Percentiles rank a stretch among this genome's conserved stretches.
phyloP scores from a whole-genome alignment of 2,888 invertebrate species.

The Seira musarum region DNA sequence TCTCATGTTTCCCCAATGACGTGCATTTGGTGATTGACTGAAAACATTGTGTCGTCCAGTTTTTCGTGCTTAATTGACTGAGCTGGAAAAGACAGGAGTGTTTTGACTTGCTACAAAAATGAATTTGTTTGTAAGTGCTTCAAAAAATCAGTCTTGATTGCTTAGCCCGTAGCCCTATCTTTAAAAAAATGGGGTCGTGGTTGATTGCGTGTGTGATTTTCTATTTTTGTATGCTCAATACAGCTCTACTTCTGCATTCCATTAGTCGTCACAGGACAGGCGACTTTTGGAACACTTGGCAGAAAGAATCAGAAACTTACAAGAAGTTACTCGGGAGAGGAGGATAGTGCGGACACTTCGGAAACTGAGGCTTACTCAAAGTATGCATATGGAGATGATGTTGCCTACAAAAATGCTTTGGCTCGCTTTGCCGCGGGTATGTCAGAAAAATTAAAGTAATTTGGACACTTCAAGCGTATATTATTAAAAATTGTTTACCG shows the following conservation, averaged over 20 bases:
- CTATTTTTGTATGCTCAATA: not conserved
- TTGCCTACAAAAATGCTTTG: slow-evolving; percentile 18
- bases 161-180: not conserved
- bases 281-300: slow-evolving; percentile 11
- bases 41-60: not conserved
- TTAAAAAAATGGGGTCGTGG: not conserved
- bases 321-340: not conserved
- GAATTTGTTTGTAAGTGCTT: slow-evolving; percentile 46
- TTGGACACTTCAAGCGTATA: not conserved
- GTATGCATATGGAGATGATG: slow-evolving; percentile 25
- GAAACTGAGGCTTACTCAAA: slow-evolving; percentile 32
- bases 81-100: not conserved
- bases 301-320: not conserved
- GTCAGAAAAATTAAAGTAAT: not conserved
- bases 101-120: not conserved
- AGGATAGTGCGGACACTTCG: slow-evolving; percentile 11
- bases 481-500: not conserved
- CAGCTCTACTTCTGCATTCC: slow-evolving; percentile 44
- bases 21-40: not conserved
- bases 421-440: slow-evolving; percentile 29
- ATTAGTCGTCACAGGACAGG: slow-evolving; percentile 37
- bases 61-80: not conserved
- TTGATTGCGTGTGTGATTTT: slow-evolving; percentile 8
- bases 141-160: not conserved
- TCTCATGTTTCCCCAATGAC: not conserved